phyloP scores from a whole-genome alignment of 1,140 invertebrate genomes.

The Diabrotica virgifera region DNA sequence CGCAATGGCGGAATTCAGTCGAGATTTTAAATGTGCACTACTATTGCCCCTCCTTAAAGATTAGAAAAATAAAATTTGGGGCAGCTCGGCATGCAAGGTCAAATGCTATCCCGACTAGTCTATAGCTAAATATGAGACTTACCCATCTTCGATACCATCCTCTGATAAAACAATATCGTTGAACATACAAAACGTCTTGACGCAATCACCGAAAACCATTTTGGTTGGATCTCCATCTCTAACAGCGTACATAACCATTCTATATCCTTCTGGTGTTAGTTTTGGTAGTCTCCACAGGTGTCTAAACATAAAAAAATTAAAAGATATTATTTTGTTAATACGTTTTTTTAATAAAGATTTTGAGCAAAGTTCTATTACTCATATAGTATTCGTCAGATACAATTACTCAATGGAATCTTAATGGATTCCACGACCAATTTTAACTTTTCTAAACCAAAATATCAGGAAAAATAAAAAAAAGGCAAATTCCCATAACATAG shows the following conservation, averaged over 20 bases:
- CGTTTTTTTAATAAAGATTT: background rate
- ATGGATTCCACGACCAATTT: background rate
- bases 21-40: no score
- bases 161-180: slow-evolving; percentile 62
- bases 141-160: slow-evolving; percentile 59
- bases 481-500: background rate
- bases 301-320: slow-evolving; percentile 45
- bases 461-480: background rate
- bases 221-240: slow-evolving; percentile 59
- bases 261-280: slow-evolving; percentile 58
- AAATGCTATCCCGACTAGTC: no score
- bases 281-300: slow-evolving; percentile 52
- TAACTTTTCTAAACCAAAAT: background rate
- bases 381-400: background rate
- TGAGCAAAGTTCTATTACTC: background rate
- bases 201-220: slow-evolving; percentile 57
- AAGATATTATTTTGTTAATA: slow-evolving; percentile 1
- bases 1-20: no score
- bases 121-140: slow-evolving; percentile 20
- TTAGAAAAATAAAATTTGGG: no score
- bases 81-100: no score
- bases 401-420: background rate
- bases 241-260: slow-evolving; percentile 57
- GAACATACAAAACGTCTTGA: slow-evolving; percentile 64
- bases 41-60: no score